Percentiles rank a stretch among this genome's conserved stretches.
Evolutionary conservation across 2,797 vertebrate species (phyloP).

Genomic region (Chelidonichthys spinosus): DNA sequence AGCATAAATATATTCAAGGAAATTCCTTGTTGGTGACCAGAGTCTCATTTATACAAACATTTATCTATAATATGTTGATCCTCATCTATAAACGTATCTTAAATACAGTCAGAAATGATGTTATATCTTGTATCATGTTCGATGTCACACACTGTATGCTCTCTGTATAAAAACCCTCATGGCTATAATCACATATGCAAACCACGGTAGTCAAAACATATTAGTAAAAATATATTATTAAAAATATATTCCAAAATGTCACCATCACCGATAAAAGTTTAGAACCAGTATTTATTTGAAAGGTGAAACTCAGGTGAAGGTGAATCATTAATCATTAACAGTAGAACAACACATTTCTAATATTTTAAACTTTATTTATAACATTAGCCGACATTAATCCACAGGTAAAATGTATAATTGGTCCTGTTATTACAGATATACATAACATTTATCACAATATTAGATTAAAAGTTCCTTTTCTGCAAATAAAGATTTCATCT

Average conservation of each 20-base stretch:
- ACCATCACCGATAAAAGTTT: neutral
- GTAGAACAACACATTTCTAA: neutral
- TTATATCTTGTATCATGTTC: neutral
- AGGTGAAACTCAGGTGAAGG: neutral
- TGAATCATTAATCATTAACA: neutral
- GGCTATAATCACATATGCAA: conserved; percentile 5
- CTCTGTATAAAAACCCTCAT: neutral
- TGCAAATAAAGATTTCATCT: neutral
- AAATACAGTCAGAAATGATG: neutral
- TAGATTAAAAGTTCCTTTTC: neutral
- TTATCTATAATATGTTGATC: neutral
- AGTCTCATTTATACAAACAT: neutral
- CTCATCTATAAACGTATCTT: conserved; percentile 11
- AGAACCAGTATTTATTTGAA: neutral
- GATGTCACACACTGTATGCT: neutral
- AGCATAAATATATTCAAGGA: neutral
- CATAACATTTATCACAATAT: neutral
- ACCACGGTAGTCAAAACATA: neutral
- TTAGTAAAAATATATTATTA: neutral
- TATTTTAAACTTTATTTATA: neutral
- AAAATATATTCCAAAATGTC: conserved; percentile 5
- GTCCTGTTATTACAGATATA: neutral
- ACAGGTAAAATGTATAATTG: neutral
- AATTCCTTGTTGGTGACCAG: neutral
- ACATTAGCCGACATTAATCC: neutral